Conservation (phyloP, 1,140 invertebrate species). For the Hydropsyche tenuis region DNA sequence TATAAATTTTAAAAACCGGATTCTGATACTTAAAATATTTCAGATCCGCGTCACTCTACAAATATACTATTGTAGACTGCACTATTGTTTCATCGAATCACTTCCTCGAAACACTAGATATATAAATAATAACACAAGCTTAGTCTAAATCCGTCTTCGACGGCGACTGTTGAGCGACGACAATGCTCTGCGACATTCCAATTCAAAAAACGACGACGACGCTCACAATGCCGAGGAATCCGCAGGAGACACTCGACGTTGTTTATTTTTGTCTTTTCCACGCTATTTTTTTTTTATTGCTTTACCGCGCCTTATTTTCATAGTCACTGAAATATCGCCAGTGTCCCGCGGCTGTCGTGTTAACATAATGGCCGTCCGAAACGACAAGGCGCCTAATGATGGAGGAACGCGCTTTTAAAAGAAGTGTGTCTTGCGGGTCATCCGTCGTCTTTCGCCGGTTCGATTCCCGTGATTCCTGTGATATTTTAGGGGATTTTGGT, state of each 20-base stretch:
- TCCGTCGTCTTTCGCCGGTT: slow-evolving; percentile 15
- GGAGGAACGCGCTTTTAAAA: slow-evolving; percentile 1
- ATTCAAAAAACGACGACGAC: not conserved
- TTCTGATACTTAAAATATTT: too few relatives aligned
- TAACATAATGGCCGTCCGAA: slow-evolving; percentile 49
- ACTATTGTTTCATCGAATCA: too few relatives aligned
- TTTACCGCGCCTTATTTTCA: not conserved
- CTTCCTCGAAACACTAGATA: too few relatives aligned
- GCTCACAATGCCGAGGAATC: slow-evolving; percentile 29
- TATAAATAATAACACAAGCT: too few relatives aligned
- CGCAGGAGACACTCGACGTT: slow-evolving; percentile 5
- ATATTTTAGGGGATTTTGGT: too few relatives aligned
- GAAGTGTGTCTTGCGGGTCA: slow-evolving; percentile 5
- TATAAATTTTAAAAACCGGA: too few relatives aligned
- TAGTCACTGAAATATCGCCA: slow-evolving; percentile 39
- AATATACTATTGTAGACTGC: too few relatives aligned
- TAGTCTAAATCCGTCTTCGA: too few relatives aligned
- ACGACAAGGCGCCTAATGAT: slow-evolving; percentile 37
- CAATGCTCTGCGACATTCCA: too few relatives aligned
- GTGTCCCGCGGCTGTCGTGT: slow-evolving; percentile 48
- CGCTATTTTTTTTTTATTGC: not conserved
- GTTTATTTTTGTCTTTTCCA: slow-evolving; percentile 4
- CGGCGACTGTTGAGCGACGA: too few relatives aligned
- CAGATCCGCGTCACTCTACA: too few relatives aligned
- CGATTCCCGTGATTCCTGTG: not conserved